phyloP scores from a whole-genome alignment of 2,113 vertebrate genomes.

The Calypte anna region DNA sequence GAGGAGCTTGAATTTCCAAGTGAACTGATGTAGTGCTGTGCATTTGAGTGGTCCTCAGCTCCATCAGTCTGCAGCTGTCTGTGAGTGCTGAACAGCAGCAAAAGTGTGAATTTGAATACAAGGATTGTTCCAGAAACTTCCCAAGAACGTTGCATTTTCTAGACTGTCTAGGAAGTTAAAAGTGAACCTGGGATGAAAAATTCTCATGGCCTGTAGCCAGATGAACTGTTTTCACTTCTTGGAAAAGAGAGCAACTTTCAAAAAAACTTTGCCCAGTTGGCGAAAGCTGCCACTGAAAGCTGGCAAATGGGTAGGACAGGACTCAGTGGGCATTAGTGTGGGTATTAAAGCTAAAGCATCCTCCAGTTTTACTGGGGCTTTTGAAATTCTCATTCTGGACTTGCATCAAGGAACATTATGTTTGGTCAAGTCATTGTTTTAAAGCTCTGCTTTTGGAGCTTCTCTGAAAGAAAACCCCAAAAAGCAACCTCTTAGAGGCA shows the following conservation, averaged over 20 bases:
- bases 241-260: not conserved
- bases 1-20: not conserved
- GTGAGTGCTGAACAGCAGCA: not conserved
- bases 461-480: not conserved
- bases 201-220: not conserved
- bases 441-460: not conserved
- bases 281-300: not conserved
- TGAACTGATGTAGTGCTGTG: not conserved
- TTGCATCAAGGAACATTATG: not conserved
- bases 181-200: not conserved
- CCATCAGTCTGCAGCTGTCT: not conserved
- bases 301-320: not conserved
- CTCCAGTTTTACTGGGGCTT: not conserved
- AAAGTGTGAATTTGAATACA: not conserved
- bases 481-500: not conserved
- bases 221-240: not conserved
- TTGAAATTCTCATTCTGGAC: not conserved
- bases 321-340: not conserved
- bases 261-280: not conserved
- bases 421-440: not conserved
- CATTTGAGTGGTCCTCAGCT: rapidly evolving
- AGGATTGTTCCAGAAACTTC: not conserved
- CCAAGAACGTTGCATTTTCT: not conserved
- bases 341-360: not conserved
- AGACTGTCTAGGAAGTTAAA: not conserved